Evolutionary conservation across 2,888 invertebrate species (phyloP).

Genomic region (Apamea epomidion): DNA sequence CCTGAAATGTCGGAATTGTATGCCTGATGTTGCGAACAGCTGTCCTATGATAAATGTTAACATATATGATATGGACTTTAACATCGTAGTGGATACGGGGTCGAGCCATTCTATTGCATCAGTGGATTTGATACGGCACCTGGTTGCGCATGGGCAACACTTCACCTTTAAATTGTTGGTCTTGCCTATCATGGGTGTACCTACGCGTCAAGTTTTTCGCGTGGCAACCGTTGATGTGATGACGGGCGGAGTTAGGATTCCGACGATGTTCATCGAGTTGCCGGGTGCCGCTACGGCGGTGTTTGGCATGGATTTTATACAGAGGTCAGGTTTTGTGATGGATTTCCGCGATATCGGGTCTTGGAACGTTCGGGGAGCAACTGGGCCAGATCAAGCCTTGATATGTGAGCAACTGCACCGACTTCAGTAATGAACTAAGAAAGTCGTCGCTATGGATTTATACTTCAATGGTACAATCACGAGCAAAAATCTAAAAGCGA

Average conservation of each 20-base stretch:
- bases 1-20: constrained; percentile 18
- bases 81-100: constrained; percentile 34
- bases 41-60: constrained; percentile 15
- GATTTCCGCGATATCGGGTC: constrained; percentile 25
- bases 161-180: not conserved
- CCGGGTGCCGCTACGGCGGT: constrained; percentile 4
- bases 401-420: not conserved
- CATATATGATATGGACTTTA: constrained; percentile 25
- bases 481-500: not conserved
- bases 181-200: not conserved
- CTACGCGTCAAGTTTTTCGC: constrained; percentile 1
- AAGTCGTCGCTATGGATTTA: not conserved
- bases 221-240: constrained; percentile 17
- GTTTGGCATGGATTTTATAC: constrained; percentile 39
- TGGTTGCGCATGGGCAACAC: constrained; percentile 6
- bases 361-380: constrained; percentile 18
- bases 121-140: not conserved
- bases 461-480: not conserved
- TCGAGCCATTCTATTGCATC: constrained; percentile 21
- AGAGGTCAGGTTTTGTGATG: constrained; percentile 23
- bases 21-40: not conserved
- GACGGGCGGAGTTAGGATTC: constrained; percentile 3
- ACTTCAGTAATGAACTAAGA: not conserved
- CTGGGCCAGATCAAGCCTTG: not conserved
- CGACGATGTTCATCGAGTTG: constrained; percentile 3